A percentile compares a stretch with the other conserved stretches of the same genome.
These are phyloP conservation scores for Drosophila kepulauana DNA, from an alignment of 1,140 invertebrate genomes.

Conservation along the genomic window DNA sequence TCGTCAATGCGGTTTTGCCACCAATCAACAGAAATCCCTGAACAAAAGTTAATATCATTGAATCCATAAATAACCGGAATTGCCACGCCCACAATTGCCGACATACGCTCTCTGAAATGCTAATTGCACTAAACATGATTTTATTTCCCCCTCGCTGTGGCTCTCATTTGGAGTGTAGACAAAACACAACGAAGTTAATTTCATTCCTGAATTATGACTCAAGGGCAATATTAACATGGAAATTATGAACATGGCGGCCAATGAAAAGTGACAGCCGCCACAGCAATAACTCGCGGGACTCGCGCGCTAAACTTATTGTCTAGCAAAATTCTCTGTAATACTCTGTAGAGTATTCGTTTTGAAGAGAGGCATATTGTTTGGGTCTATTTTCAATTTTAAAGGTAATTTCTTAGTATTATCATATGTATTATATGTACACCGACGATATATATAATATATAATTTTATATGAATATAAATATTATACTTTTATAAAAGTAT, in stretches of 20 bases:
- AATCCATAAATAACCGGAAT: constrained; percentile 57
- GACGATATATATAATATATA: too few relatives aligned
- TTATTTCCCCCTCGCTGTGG: constrained; percentile 24
- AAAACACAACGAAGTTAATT: constrained; percentile 66
- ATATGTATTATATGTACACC: too few relatives aligned
- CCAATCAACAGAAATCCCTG: constrained; percentile 28
- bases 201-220: constrained; percentile 79
- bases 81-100: constrained; percentile 46
- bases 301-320: neutral
- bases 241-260: constrained; percentile 69
- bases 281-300: constrained; percentile 35
- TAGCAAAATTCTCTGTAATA: neutral
- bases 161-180: constrained; percentile 24
- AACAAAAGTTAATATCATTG: constrained; percentile 27
- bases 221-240: constrained; percentile 83
- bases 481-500: too few relatives aligned
- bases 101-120: constrained; percentile 47
- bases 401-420: too few relatives aligned
- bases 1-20: constrained; percentile 17
- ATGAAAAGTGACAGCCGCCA: constrained; percentile 73
- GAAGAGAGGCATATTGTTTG: too few relatives aligned
- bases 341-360: too few relatives aligned
- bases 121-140: constrained; percentile 72
- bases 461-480: too few relatives aligned
- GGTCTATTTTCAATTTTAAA: too few relatives aligned